A percentile compares a stretch with the other conserved stretches of the same genome.
phyloP scores from a whole-genome alignment of 2,888 invertebrate species.

The Drosophila kuntzei region DNA sequence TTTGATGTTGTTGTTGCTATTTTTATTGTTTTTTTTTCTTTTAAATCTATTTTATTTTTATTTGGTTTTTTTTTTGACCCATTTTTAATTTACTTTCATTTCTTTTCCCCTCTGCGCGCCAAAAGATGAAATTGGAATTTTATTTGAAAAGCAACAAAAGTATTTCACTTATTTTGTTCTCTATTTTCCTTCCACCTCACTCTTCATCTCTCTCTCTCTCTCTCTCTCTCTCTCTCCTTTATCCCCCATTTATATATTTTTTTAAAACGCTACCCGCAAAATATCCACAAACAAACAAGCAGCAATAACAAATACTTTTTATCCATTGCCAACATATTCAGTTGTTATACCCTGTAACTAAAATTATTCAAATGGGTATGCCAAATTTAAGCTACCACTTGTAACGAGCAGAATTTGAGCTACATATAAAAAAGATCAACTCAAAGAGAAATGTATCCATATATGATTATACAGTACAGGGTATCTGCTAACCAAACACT shows the following conservation, averaged over 20 bases:
- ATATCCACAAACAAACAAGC: constrained; percentile 30
- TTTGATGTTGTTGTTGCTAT: constrained; percentile 15
- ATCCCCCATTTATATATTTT: neutral
- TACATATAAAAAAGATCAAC: neutral
- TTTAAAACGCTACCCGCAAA: constrained; percentile 25
- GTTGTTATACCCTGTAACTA: constrained; percentile 6
- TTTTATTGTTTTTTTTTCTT: constrained; percentile 7
- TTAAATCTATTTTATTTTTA: too few species aligned
- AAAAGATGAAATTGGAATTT: constrained; percentile 70
- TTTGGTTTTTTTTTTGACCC: constrained; percentile 40
- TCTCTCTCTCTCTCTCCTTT: neutral
- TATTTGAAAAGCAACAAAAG: constrained; percentile 54
- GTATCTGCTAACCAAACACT: neutral
- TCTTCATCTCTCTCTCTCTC: neutral
- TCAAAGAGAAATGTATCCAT: neutral
- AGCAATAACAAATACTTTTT: constrained; percentile 33
- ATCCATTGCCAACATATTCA: constrained; percentile 42
- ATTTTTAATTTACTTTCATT: constrained; percentile 59
- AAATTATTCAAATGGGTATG: neutral
- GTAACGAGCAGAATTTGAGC: neutral
- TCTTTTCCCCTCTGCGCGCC: neutral
- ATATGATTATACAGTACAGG: neutral
- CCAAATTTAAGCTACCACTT: neutral
- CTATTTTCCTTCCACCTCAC: too few species aligned
- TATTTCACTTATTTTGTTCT: constrained; percentile 46